Evolutionary conservation across 2,797 vertebrate genomes (phyloP), one percentile per base, ranked within the genome.

Genomic region (Hydrocynus forskahlii): DNA sequence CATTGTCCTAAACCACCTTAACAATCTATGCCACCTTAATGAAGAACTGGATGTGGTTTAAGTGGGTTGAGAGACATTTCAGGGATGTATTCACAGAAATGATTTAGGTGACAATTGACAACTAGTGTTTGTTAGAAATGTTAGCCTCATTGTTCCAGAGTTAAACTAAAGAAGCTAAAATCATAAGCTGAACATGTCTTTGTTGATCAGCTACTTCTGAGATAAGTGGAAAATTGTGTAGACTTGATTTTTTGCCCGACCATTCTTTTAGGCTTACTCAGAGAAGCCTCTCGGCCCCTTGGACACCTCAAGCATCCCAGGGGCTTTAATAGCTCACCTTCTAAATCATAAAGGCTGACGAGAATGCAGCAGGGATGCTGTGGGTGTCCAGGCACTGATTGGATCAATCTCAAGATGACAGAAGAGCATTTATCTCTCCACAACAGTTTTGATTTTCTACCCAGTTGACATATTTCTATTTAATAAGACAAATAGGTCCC

Each of bases 401-500:
- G 52, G 59, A 76, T 81, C 63, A 64, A 68, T 75, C 54, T 73
- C 4, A 8, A 54, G 16, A 69, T 68, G 55, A 78, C 57, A 77
- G 73, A 68, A 21, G 68, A 70, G 63, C 80, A 62, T 83, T 80
- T 68, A 81, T 66, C 76, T 83, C 64, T 14, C 38, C 54, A 50
- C 54, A 21, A 68, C 4, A 12, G 66, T 77, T 57, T 25, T 21
- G 52, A 73, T 80, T 76, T 81, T 43, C 62, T 25, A 75, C 83
- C 21, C 7, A 19, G 52, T 40, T 69, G 40, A 45, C 4, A 35
- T 80, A 62, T 84, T n/a, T 62, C 55, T 69, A 12, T 62, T 17
- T 50, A 71, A 45, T 75, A 64, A 77, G 63, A 59, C 4, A 5
- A 21, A 21, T 45, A 59, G 4, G 72, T 76, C 25, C 66, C 10